Evolutionary conservation across 2,888 invertebrate genomes (phyloP).

Genomic region (Eurytoma californica): DNA sequence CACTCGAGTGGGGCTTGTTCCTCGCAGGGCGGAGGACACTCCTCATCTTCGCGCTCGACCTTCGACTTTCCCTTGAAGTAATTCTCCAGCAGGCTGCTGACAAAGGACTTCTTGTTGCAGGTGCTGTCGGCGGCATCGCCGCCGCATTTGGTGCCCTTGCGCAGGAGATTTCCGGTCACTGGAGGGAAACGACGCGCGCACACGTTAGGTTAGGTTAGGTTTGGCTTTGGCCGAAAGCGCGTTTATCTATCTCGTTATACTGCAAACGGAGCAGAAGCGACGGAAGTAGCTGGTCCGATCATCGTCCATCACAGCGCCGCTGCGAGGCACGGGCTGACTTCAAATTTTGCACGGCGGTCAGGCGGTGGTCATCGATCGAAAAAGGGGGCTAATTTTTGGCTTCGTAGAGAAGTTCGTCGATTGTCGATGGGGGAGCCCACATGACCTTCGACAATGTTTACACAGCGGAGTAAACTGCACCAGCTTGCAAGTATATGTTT

Average conservation of each 20-base stretch:
- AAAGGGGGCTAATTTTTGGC: no score
- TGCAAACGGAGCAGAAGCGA: neutral
- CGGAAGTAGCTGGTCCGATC: neutral
- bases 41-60: neutral
- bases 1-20: neutral
- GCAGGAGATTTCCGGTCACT: neutral
- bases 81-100: neutral
- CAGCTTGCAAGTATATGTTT: no score
- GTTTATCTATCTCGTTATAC: neutral
- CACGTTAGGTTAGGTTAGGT: neutral
- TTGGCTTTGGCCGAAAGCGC: no score
- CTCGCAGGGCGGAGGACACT: neutral
- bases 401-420: no score
- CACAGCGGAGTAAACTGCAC: no score
- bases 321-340: neutral
- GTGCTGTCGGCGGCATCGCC: neutral
- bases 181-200: neutral
- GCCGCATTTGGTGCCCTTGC: neutral
- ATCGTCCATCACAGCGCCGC: neutral
- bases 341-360: neutral
- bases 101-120: slow-evolving; percentile 17
- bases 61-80: neutral
- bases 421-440: no score
- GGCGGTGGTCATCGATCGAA: no score
- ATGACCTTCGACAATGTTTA: no score